Conservation (phyloP, 2,113 vertebrate species). For the Xenopus borealis region DNA sequence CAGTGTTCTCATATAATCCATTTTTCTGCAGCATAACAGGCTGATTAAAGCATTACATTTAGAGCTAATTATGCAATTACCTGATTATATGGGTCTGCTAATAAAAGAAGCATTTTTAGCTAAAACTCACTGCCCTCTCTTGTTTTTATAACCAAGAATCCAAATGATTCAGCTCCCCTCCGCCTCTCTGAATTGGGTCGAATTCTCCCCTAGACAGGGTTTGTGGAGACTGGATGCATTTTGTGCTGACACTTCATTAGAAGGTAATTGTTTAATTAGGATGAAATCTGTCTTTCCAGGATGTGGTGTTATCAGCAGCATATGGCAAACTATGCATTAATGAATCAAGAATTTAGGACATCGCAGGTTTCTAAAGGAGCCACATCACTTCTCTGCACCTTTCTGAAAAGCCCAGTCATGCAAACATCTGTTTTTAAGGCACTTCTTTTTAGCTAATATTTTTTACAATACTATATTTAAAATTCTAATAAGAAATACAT, state of each 20-base stretch:
- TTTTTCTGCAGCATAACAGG: neutral
- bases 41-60: conserved; percentile 34
- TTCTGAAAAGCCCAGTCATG: conserved; percentile 18
- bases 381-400: conserved; percentile 27
- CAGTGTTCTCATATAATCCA: neutral
- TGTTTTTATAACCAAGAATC: conserved; percentile 35
- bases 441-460: neutral
- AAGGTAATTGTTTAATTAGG: conserved; percentile 45
- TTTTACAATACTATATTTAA: too few relatives aligned
- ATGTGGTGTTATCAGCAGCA: conserved; percentile 42
- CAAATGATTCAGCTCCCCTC: conserved; percentile 31
- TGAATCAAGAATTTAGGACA: conserved; percentile 40
- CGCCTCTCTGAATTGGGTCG: conserved; percentile 33
- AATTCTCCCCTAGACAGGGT: conserved; percentile 41
- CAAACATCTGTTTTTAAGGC: conserved; percentile 8
- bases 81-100: conserved; percentile 29
- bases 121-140: conserved; percentile 28
- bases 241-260: conserved; percentile 45
- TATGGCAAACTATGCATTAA: conserved; percentile 42
- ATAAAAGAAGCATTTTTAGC: conserved; percentile 41
- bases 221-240: conserved; percentile 32
- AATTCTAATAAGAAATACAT: too few relatives aligned
- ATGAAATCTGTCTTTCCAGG: conserved; percentile 44
- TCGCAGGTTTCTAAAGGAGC: conserved; percentile 11
- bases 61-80: conserved; percentile 38